These are phyloP conservation scores for Drosophila baimaii DNA, from an alignment of 1,140 invertebrate species.

Conservation along the genomic window DNA sequence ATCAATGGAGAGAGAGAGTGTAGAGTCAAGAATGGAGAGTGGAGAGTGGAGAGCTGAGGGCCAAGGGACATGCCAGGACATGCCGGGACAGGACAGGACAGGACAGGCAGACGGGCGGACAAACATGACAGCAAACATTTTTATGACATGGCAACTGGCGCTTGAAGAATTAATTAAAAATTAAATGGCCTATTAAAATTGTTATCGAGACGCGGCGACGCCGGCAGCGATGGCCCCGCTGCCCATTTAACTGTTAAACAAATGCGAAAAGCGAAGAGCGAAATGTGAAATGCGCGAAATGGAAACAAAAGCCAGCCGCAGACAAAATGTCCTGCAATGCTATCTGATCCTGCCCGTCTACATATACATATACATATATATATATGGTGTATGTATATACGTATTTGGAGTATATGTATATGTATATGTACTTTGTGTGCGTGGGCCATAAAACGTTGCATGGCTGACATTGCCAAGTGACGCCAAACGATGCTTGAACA, in stretches of 20 bases:
- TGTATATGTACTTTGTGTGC: neutral
- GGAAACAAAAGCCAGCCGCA: conserved; percentile 52
- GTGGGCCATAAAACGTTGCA: conserved; percentile 67
- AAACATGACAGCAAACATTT: conserved; percentile 74
- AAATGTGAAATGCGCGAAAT: conserved; percentile 25
- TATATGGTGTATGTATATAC: neutral
- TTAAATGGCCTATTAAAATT: conserved; percentile 82
- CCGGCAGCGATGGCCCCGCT: conserved; percentile 33
- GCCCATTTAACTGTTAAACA: conserved; percentile 55
- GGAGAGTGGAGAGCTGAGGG: neutral
- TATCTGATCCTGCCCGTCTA: conserved; percentile 26
- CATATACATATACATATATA: neutral
- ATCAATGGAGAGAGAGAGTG: conserved; percentile 8
- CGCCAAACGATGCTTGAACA: conserved; percentile 69
- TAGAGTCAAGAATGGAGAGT: neutral
- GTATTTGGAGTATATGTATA: neutral
- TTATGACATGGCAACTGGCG: conserved; percentile 80
- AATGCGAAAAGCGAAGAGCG: conserved; percentile 36
- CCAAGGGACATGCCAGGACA: conserved; percentile 20
- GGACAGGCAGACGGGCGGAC: conserved; percentile 18
- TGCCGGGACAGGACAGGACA: neutral
- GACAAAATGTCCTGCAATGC: conserved; percentile 35
- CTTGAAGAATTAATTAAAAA: conserved; percentile 82
- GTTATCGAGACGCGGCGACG: conserved; percentile 77
- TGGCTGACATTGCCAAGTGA: conserved; percentile 67